Base-by-base conservation (phyloP, 2,797 vertebrate species). In the Lithobates pipiens region DNA sequence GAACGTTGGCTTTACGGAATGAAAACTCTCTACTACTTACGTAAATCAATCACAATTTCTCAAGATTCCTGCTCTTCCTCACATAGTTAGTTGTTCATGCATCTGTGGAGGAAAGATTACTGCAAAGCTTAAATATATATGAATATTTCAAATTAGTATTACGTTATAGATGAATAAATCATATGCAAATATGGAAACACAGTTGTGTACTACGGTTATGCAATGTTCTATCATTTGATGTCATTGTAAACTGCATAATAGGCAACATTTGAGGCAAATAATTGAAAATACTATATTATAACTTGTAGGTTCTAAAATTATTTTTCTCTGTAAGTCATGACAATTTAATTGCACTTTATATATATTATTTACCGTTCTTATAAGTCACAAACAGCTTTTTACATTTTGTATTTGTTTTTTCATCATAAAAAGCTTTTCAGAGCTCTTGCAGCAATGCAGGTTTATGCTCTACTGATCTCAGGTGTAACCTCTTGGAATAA, bases 401-500 rank as follows among this genome's bases (percentile, higher is more conserved):
- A 39, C 39, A 39, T 39, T 39, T 39, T 39, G 39, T 39, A 25
- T 76, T 75, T 75, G 50, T 73, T 80, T 67, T 39, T 46, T 16
- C 23, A 18, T 76, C 42, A 83, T 76, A 68, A 69, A 76, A 42
- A 69, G 82, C 73, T 83, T 83, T 83, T 68, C 63, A 84, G 71
- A 85, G 42, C 29, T 80, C 36, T 77, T 70, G 77, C 81, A 50
- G 80, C 44, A 86, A 83, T 83, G 71, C 63, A 74, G 39, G 70
- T 83, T 86, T 86, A 76, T 83, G 85, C 85, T 83, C 85, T 83
- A 75, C 70, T 86, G 85, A 86, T 86, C 80, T 86, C 85, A 86
- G 85, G 85, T 86, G 85, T 83, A 86, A 79, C 69, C 75, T 83
- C 80, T 83, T 80, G 76, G 70, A 86, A 86, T 83, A 83, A 86